phyloP scores from a whole-genome alignment of 2,797 vertebrate genomes.

The Graptemys geographica region DNA sequence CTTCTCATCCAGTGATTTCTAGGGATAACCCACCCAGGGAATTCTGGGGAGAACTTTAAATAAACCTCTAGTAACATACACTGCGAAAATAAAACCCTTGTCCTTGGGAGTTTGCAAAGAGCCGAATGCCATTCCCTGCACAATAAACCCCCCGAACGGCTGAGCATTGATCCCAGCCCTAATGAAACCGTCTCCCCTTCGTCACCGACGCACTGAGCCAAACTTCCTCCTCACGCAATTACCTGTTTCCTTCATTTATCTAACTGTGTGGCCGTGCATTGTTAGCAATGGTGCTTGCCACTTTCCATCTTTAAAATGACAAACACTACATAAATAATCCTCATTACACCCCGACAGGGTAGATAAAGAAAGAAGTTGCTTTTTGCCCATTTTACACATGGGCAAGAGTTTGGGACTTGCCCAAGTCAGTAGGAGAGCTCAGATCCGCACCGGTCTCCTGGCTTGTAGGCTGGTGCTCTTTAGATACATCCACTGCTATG shows the following conservation, averaged over 20 bases:
- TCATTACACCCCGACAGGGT: accelerated
- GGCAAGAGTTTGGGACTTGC: neutral
- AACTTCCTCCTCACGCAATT: neutral
- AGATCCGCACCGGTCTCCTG: neutral
- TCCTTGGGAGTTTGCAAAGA: neutral
- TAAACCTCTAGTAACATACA: conserved; percentile 21
- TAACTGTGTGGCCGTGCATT: no score
- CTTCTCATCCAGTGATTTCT: conserved; percentile 67
- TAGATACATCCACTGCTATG: neutral
- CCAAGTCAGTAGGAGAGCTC: neutral
- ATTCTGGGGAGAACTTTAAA: conserved; percentile 44
- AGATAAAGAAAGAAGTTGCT: neutral
- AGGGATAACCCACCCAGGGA: conserved; percentile 55
- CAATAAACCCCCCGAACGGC: neutral
- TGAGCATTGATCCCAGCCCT: neutral
- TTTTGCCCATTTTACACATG: neutral
- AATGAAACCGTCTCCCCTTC: neutral
- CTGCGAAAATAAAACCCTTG: conserved; percentile 45
- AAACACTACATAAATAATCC: neutral
- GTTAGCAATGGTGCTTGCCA: neutral
- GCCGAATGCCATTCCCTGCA: accelerated
- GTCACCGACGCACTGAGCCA: neutral
- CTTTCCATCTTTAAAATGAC: neutral
- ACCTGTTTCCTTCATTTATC: neutral
- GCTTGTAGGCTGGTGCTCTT: neutral